Evolutionary conservation across 2,797 vertebrate species (phyloP).

Genomic region (Falco rusticolus): DNA sequence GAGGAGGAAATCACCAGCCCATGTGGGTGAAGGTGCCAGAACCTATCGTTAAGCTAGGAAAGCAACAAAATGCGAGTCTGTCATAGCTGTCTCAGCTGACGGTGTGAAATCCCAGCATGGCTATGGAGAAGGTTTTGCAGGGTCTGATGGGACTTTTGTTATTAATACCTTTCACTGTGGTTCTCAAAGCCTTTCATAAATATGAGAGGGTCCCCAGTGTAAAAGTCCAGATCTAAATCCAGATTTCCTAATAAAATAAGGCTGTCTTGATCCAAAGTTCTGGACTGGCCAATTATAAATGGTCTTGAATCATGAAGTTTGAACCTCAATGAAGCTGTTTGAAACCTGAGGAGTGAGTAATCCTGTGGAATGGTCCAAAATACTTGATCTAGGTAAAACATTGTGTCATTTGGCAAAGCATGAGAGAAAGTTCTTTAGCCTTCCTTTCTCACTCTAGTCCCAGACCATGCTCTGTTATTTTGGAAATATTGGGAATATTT

Average conservation of each 20-base stretch:
- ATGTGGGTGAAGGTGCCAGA: background rate
- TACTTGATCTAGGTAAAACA: background rate
- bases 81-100: background rate
- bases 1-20: background rate
- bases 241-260: background rate
- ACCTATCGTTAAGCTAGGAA: background rate
- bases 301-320: background rate
- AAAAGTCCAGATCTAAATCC: background rate
- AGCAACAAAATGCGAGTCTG: background rate
- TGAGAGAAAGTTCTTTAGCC: background rate
- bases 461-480: background rate
- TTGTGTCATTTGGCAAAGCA: background rate
- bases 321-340: background rate
- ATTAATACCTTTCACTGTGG: background rate
- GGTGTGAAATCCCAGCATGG: background rate
- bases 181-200: background rate
- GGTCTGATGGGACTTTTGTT: background rate
- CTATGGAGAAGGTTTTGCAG: background rate
- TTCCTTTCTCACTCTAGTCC: background rate
- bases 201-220: background rate
- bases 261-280: background rate
- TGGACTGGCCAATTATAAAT: background rate
- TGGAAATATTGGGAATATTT: background rate
- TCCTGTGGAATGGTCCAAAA: background rate
- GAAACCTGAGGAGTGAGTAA: background rate